Evolutionary conservation across 2,888 invertebrate genomes (phyloP).

Genomic region (Parasteatoda lunata): DNA sequence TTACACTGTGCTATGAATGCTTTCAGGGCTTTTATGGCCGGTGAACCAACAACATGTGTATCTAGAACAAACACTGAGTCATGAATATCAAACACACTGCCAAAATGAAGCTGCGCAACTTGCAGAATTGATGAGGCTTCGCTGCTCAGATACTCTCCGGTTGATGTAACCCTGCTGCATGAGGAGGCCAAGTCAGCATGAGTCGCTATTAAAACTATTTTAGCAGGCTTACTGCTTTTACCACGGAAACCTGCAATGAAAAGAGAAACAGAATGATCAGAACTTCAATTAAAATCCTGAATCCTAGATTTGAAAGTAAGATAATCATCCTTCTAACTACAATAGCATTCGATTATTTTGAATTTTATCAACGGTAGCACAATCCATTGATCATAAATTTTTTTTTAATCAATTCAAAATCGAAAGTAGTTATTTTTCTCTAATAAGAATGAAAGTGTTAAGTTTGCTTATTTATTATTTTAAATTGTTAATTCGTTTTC

Average conservation of each 20-base stretch:
- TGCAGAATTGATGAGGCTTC: slow-evolving; percentile 76
- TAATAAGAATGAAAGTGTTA: no score
- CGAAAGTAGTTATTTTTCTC: no score
- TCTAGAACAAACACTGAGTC: slow-evolving; percentile 79
- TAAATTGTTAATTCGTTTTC: no score
- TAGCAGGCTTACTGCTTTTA: slow-evolving; percentile 76
- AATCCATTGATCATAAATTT: no score
- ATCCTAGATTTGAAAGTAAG: no score
- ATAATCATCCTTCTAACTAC: no score
- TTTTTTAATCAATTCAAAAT: no score
- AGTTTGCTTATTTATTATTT: no score
- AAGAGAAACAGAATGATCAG: slow-evolving; percentile 53
- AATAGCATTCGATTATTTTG: no score
- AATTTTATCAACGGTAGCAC: no score
- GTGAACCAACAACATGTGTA: slow-evolving; percentile 79
- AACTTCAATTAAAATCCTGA: no score
- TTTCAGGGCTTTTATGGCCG: slow-evolving; percentile 79
- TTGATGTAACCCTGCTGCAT: slow-evolving; percentile 76
- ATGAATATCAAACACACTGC: slow-evolving; percentile 79
- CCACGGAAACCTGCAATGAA: slow-evolving; percentile 78
- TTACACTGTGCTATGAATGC: slow-evolving; percentile 70
- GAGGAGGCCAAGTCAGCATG: slow-evolving; percentile 79
- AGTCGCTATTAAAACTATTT: slow-evolving; percentile 80
- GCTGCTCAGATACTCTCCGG: slow-evolving; percentile 79
- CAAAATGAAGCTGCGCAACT: slow-evolving; percentile 76